Evolutionary conservation across 2,113 vertebrate genomes (phyloP).

Genomic region (Myotis brandtii): DNA sequence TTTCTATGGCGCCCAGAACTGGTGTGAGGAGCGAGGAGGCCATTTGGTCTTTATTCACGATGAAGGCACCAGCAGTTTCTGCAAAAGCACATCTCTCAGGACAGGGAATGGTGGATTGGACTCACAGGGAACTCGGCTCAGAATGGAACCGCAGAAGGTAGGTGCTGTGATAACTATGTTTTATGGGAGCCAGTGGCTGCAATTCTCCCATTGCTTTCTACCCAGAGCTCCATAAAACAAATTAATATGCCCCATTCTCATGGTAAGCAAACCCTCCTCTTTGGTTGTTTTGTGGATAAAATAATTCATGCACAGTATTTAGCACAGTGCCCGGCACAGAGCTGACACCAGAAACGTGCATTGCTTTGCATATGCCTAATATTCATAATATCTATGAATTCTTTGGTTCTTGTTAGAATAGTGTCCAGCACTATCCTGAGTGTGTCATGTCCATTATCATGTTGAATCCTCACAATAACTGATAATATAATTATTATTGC

Average conservation of each 20-base stretch:
- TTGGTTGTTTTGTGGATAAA: neutral
- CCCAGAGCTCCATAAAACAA: neutral
- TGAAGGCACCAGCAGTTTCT: constrained; percentile 93
- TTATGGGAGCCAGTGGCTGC: neutral
- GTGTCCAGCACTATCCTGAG: neutral
- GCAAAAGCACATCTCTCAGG: constrained; percentile 88
- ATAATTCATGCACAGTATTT: neutral
- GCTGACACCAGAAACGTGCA: neutral
- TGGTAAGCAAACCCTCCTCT: neutral
- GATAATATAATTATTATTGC: neutral
- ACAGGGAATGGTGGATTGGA: constrained; percentile 95
- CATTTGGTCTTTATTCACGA: constrained; percentile 93
- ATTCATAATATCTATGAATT: neutral
- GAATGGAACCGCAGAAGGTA: constrained; percentile 85
- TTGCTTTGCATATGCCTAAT: neutral
- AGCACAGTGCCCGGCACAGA: neutral
- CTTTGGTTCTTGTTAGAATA: neutral
- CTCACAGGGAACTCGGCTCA: constrained; percentile 83
- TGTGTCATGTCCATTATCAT: neutral
- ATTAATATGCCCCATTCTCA: neutral
- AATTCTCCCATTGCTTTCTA: neutral
- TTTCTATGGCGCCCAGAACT: constrained; percentile 91
- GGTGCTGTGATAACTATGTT: constrained; percentile 49
- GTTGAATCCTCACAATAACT: neutral
- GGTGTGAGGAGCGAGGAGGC: constrained; percentile 94